Evolutionary conservation across 2,888 invertebrate genomes (phyloP), one percentile per base, ranked within the genome.

Genomic region (Achlya flavicornis): DNA sequence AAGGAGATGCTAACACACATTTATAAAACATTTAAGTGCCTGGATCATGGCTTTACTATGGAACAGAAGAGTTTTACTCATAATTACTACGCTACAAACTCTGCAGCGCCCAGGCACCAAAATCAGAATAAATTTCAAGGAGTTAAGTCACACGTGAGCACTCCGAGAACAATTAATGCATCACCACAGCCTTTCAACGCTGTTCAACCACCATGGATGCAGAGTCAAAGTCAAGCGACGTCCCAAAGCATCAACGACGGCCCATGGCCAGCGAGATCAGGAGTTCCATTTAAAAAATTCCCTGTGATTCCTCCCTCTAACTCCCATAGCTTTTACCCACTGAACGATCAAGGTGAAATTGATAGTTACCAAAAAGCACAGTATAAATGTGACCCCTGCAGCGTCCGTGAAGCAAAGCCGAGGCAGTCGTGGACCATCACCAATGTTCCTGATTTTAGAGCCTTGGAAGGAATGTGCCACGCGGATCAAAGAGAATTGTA

Each of bases 11-110:
- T 95, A 58, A 94, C 95, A 7, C 94, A 95, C 76, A 94, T 95
- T 66, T 95, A 95, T 62, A 94, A 95, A 77, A 95, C 95, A 0
- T 95, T 95, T 73, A 94, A 95, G 61, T 95, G 93, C 73, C 89
- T 95, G 0, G 95, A 95, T 74, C 92, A 93, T 46, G 94, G 94
- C 12, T 94, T 94, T 74, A 91, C 93, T 43, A 91, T 93, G 88
- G 94, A 94, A 69, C 94, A 94, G 66, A 94, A 94, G 70, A 93
- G 93, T 77, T 94, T 94, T 71, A 93, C 94, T 10, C 93, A 93
- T 65, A 93, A 93, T 69, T 93, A 93, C 71, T 93, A 93, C 63
- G 87, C 92, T 11, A 91, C 92, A 0, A 93, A 92, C 72, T 89
- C 93, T 0, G 85, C 91, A 6, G 91, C 90, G 10, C 90, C 92